A percentile compares a stretch with the other conserved stretches of the same genome.
phyloP scores from a whole-genome alignment of 2,113 vertebrate genomes.

The Tylochromis polylepis region DNA sequence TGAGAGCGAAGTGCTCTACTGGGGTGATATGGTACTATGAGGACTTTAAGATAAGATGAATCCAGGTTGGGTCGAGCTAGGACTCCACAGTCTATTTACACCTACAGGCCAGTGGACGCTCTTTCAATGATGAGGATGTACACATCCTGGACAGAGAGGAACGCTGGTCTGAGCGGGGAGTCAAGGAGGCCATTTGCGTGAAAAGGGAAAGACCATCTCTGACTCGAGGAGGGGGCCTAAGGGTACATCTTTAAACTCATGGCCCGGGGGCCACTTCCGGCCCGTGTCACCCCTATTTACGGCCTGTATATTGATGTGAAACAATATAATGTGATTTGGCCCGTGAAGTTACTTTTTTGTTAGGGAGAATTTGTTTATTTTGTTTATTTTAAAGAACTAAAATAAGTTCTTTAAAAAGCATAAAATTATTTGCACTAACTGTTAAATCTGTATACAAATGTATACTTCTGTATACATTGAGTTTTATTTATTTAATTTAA shows the following conservation, averaged over 20 bases:
- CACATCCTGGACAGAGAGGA: not conserved
- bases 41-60: not conserved
- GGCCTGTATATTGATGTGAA: accelerated
- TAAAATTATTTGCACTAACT: no score
- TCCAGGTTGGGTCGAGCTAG: not conserved
- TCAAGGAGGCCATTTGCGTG: accelerated
- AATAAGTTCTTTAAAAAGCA: no score
- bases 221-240: accelerated
- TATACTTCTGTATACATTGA: no score
- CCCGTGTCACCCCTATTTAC: accelerated
- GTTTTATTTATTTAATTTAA: no score
- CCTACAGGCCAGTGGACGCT: not conserved
- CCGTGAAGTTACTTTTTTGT: no score
- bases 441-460: no score
- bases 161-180: accelerated
- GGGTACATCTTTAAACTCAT: accelerated
- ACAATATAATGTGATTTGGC: no score
- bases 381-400: no score
- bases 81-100: not conserved
- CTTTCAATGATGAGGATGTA: accelerated
- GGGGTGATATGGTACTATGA: not conserved
- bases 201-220: not conserved
- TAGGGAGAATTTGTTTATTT: no score
- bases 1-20: not conserved
- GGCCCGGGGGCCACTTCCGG: no score